Base-by-base conservation (phyloP, 2,113 vertebrate genomes). In the Fregata magnificens region DNA sequence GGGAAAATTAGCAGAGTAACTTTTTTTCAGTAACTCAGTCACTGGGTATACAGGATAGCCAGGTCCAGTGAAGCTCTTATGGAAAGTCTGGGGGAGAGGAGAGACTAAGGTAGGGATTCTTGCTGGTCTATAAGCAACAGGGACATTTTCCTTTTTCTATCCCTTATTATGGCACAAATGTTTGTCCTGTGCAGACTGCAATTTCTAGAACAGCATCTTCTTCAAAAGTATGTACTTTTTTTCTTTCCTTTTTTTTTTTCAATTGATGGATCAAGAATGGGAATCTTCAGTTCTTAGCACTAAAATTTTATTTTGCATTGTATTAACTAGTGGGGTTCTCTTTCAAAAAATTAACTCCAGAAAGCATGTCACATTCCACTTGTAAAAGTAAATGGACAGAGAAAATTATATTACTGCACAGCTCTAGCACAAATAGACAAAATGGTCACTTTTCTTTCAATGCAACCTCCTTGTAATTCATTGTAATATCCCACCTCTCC, bases 361-460 rank as follows among this genome's bases (percentile, higher is more conserved):
- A 96, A 86, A 72, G 8, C 7, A 6, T 91, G 72, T 66, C 50
- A 88, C 63, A 92, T n/a, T 85, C 8, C 50, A 5, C 66, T 93
- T 94, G 16, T 59, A 90, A 95, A 95, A 95, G 89, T 71, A 88
- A 95, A 86, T n/a, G 45, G 63, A 16, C 34, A 83, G 78, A 82
- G 32, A 49, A 83, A 36, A 82, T 86, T 34, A 34, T 74, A 90
- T 16, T 58, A 69, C 71, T 55, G 17, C 10, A 90, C 6, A 84
- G 16, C 38, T 67, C 58, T 92, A 95, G 50, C 20, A 74, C 56
- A 86, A 94, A 91, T 59, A 63, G 24, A 59, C 36, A 89, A 94
- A 97, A 92, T 47, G 10, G 45, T 47, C 70, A 85, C 19, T 72
- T 74, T 93, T 87, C 34, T 95, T 96, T 69, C 79, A 94, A 50